A percentile compares a stretch with the other conserved stretches of the same genome.
phyloP scores from a whole-genome alignment of 2,113 vertebrate genomes.

The Synodontis membranacea region DNA sequence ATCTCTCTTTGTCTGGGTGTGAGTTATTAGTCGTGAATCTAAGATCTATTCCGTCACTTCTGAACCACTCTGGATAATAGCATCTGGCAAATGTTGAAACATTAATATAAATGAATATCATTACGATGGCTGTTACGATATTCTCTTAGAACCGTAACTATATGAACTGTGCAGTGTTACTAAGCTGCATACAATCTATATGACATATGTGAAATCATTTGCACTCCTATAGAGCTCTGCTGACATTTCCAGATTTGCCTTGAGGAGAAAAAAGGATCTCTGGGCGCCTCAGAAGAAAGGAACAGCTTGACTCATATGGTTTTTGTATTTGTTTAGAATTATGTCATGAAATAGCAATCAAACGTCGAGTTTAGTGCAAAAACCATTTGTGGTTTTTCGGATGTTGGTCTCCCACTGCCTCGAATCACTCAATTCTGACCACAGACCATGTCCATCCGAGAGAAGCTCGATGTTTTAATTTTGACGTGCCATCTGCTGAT shows the following conservation, averaged over 20 bases:
- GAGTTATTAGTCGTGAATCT: background rate
- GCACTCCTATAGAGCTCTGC: background rate
- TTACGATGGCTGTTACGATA: background rate
- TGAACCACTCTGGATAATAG: too few relatives aligned
- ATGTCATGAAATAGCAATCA: constrained; percentile 45
- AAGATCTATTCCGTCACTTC: background rate
- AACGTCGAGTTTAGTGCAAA: constrained; percentile 34
- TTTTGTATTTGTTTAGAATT: constrained; percentile 36
- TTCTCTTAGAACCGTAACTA: constrained; percentile 16
- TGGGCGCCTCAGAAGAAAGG: background rate
- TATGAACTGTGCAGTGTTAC: constrained; percentile 1
- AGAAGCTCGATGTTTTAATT: constrained; percentile 39
- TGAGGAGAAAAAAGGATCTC: background rate
- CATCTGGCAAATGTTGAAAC: constrained; percentile 1
- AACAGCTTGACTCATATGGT: constrained; percentile 5
- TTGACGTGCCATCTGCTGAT: constrained; percentile 26
- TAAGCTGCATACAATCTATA: background rate
- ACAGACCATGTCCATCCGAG: constrained; percentile 43
- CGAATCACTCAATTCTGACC: constrained; percentile 46
- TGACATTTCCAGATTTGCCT: constrained; percentile 33
- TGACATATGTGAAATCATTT: constrained; percentile 15
- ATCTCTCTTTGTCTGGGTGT: background rate
- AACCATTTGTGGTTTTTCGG: constrained; percentile 50
- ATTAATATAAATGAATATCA: background rate
- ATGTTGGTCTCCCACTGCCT: constrained; percentile 37